Evolutionary conservation across 2,797 vertebrate species (phyloP).

Genomic region (Streptopelia turtur): DNA sequence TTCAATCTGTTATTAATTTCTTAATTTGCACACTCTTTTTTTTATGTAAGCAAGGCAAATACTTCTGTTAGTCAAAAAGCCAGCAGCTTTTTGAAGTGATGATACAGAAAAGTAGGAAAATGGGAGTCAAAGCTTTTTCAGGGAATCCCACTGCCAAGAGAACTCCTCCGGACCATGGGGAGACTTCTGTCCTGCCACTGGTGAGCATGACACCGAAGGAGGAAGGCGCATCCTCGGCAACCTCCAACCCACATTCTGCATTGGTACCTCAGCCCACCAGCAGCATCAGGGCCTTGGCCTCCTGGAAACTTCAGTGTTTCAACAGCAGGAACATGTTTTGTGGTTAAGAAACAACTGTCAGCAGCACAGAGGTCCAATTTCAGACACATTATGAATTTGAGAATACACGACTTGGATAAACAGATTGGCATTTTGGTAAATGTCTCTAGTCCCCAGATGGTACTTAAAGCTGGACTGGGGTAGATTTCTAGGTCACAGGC

Average conservation of each 20-base stretch:
- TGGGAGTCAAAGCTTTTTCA: background rate
- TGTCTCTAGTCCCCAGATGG: background rate
- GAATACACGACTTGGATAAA: background rate
- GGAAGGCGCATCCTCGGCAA: background rate
- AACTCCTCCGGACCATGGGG: accelerated
- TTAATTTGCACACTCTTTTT: background rate
- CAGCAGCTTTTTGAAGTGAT: background rate
- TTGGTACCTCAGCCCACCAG: background rate
- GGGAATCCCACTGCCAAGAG: background rate
- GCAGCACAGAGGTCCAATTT: background rate
- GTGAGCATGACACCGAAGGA: too few species aligned
- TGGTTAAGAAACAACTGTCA: background rate
- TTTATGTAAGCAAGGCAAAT: background rate
- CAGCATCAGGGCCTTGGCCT: background rate
- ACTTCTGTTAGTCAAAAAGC: background rate
- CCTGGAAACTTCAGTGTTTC: background rate
- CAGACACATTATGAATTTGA: background rate
- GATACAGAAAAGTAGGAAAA: background rate
- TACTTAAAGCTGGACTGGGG: background rate
- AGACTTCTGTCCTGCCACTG: background rate
- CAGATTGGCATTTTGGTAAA: background rate
- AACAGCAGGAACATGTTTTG: background rate
- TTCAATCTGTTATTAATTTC: background rate
- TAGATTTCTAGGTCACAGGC: background rate
- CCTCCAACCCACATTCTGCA: background rate